These are phyloP conservation scores for Aspidiotus rigidus DNA, from an alignment of 2,888 invertebrate species.

Conservation along the genomic window DNA sequence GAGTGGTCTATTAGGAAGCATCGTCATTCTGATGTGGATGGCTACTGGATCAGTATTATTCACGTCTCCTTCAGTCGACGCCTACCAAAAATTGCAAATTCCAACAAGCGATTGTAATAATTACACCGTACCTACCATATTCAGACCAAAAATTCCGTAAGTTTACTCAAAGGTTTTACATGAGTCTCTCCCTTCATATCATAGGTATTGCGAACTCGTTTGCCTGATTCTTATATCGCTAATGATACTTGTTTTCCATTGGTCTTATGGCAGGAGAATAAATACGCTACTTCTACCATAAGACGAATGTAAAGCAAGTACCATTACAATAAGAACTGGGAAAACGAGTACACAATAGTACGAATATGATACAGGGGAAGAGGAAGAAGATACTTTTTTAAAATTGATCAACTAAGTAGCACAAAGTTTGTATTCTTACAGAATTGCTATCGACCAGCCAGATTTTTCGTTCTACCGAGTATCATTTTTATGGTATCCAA, in stretches of 20 bases:
- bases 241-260: no score
- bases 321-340: no score
- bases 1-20: slow-evolving; percentile 40
- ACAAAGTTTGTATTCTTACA: not conserved
- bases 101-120: slow-evolving; percentile 17
- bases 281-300: no score
- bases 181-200: not conserved
- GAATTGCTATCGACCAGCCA: not conserved
- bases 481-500: slow-evolving; percentile 43
- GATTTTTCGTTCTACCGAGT: slow-evolving; percentile 39
- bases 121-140: slow-evolving; percentile 1
- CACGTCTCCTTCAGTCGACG: slow-evolving; percentile 38
- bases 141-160: not conserved
- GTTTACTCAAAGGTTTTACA: not conserved
- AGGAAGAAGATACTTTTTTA: not conserved
- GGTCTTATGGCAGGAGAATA: no score
- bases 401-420: not conserved
- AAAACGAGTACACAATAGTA: no score
- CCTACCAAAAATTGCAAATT: slow-evolving; percentile 37
- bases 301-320: no score
- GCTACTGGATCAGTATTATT: slow-evolving; percentile 40
- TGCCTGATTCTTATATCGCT: no score
- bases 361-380: not conserved
- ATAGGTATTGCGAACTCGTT: no score
- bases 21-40: slow-evolving; percentile 40